Evolutionary conservation across 2,888 invertebrate genomes (phyloP), one percentile per base, ranked within the genome.

Genomic region (Euzetes globulus): DNA sequence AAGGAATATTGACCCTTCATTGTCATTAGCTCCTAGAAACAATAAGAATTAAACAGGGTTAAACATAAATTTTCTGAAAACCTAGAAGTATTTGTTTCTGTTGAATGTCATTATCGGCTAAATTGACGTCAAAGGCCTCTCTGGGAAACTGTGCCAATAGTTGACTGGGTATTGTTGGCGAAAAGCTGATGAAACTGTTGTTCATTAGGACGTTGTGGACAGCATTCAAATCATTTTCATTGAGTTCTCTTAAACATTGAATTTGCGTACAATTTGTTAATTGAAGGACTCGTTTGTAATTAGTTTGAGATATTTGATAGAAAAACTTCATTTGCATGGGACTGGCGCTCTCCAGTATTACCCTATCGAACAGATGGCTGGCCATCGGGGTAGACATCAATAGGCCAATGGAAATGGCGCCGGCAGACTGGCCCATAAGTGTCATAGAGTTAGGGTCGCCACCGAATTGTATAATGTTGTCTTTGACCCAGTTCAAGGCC

Each of bases 391-490:
- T 27, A 9, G 60, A 17, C 74, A 74, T 74, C 17, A 74, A 45
- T n/a, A 74, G 17, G 15, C 74, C 74, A 47, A 74, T 71, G 22
- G 71, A 72, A 19, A 74, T 74, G 17, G 74, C 74, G n/a, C 76
- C 76, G 33, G 76, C 76, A 19, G 72, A 72, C 37, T 76, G 55
- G 3, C 76, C 76, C 47, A 75, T 25, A n/a, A 76, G 47, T 7
- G 76, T 76, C 17, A 76, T 55, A 7, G 25, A 25, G 27, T 74
- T 63, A 2, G 75, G 47, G 70, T 75, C 71, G 52, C 76, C 76
- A 11, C 76, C 76, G 45, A 76, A 76, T 27, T 41, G 33, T n/a
- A 37, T 29, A 41, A 75, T 45, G 41, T 76, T 74, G 7, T 58
- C 45, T 63, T 71, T 70, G 5, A 76, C 71, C 74, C 74, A 76